Evolutionary conservation across 2,797 vertebrate species (phyloP).

Genomic region (Falco berigora): DNA sequence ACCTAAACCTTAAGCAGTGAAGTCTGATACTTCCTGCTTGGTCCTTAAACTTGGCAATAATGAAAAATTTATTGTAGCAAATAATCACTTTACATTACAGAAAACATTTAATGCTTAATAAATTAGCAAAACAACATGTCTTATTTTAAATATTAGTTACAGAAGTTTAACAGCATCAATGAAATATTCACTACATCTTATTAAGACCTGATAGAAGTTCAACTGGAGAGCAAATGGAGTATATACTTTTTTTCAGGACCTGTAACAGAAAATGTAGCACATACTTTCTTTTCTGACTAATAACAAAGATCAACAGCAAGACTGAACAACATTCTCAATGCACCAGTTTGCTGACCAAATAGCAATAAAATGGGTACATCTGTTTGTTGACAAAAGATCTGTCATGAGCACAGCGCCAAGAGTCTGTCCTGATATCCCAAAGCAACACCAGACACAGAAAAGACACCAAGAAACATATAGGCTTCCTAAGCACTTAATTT

Average conservation of each 20-base stretch:
- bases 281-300: neutral
- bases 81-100: neutral
- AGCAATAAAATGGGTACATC: neutral
- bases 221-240: neutral
- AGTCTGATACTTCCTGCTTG: neutral
- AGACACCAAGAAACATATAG: neutral
- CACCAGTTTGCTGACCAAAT: neutral
- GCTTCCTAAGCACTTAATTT: neutral
- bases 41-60: neutral
- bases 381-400: neutral
- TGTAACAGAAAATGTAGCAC: neutral
- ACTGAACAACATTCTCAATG: neutral
- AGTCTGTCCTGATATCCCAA: neutral
- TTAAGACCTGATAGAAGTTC: neutral
- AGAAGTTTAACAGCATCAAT: neutral
- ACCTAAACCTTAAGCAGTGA: neutral
- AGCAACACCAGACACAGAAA: neutral
- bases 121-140: neutral
- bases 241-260: neutral
- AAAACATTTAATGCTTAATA: neutral
- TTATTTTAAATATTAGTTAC: neutral
- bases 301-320: neutral
- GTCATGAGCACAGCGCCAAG: neutral
- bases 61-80: neutral
- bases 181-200: neutral